Percentiles rank a stretch among this genome's conserved stretches.
Conservation (phyloP, 2,797 vertebrate genomes). For the Sitta carolinensis region DNA sequence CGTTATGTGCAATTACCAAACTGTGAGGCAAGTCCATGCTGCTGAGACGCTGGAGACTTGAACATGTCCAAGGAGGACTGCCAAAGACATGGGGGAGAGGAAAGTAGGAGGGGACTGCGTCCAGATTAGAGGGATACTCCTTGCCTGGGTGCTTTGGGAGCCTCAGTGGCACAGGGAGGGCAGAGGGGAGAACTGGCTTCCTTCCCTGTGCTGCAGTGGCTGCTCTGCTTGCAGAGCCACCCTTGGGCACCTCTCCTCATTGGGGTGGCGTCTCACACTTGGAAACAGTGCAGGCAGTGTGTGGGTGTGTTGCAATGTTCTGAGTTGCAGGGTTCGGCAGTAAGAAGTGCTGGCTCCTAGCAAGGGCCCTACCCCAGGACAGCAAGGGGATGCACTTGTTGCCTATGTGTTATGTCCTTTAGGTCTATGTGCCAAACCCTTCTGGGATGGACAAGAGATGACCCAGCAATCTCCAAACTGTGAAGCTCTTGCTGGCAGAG, state of each 20-base stretch:
- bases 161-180: background rate
- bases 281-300: rapidly evolving
- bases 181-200: background rate
- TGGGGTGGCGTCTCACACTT: background rate
- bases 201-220: background rate
- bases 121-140: background rate
- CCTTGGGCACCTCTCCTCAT: background rate
- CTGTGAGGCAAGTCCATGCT: conserved; percentile 56
- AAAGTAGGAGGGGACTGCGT: background rate
- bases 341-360: background rate
- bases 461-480: background rate
- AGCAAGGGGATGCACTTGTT: background rate
- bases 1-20: conserved; percentile 59
- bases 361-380: background rate
- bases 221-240: background rate
- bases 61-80: background rate
- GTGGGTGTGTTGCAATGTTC: background rate
- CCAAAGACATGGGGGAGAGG: background rate
- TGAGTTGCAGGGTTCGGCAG: background rate
- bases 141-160: background rate
- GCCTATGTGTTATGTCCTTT: rapidly evolving
- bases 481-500: conserved; percentile 2
- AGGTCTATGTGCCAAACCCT: conserved; percentile 13
- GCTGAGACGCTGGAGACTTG: conserved; percentile 56
- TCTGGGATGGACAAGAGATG: background rate